Conservation (phyloP, 2,113 vertebrate species). For the Catharus minimus region DNA sequence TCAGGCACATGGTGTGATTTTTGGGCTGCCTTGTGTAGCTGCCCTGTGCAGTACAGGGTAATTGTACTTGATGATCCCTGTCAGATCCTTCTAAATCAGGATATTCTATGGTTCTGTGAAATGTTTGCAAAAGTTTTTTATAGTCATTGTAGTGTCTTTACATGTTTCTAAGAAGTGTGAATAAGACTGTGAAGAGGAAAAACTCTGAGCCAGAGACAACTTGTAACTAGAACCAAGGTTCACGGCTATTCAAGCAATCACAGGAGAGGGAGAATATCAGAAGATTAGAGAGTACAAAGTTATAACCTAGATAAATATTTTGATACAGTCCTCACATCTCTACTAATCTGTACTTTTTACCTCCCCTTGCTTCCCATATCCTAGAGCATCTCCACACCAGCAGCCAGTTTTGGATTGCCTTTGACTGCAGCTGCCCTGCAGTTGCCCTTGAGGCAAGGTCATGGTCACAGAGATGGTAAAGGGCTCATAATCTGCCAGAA, state of each 20-base stretch:
- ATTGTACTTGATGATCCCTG: background rate
- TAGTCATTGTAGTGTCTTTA: background rate
- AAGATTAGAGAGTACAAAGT: background rate
- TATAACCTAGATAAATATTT: background rate
- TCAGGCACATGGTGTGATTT: fast-evolving
- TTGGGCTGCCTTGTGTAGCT: background rate
- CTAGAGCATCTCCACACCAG: background rate
- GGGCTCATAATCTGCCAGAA: background rate
- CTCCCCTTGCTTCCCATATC: background rate
- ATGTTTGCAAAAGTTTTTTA: background rate
- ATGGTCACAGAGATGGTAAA: background rate
- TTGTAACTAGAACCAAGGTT: background rate
- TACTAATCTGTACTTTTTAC: background rate
- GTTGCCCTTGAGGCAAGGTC: background rate
- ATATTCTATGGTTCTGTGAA: background rate
- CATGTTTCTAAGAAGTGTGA: background rate
- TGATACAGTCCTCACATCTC: background rate
- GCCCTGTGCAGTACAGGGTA: too few relatives aligned
- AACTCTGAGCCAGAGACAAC: background rate
- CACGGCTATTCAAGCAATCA: background rate
- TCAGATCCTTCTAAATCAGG: background rate
- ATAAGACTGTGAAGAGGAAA: background rate
- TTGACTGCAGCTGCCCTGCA: background rate
- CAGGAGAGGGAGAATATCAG: background rate
- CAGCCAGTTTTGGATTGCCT: background rate